Conservation (phyloP, 2,888 invertebrate genomes). For the Pardosa pseudoannulata region DNA sequence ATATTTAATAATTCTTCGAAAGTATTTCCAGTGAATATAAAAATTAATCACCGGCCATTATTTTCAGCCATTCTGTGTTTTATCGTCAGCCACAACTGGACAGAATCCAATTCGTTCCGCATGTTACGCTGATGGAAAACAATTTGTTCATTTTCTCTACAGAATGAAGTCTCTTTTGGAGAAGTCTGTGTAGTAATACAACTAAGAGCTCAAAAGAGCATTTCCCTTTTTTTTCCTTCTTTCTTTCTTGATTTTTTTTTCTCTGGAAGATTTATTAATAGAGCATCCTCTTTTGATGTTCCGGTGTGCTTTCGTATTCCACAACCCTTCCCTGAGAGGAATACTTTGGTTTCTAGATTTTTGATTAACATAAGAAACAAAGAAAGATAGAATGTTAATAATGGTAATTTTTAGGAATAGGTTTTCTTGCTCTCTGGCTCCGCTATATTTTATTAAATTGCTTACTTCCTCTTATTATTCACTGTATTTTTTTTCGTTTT, state of each 20-base stretch:
- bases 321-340: no score
- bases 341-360: no score
- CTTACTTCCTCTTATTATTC: no score
- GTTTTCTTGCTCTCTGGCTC: no score
- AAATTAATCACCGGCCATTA: neutral
- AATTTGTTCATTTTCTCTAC: constrained; percentile 9
- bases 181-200: neutral
- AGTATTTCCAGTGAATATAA: no score
- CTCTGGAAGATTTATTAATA: neutral
- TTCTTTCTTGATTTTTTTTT: neutral
- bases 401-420: no score
- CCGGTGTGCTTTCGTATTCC: no score
- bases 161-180: neutral
- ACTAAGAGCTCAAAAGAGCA: neutral
- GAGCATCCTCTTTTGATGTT: neutral
- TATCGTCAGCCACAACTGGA: neutral
- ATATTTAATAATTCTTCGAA: no score
- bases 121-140: neutral
- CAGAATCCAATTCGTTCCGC: neutral
- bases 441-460: no score
- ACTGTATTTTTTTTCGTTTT: no score
- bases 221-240: neutral
- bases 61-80: neutral
- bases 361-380: no score
- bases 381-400: no score